Evolutionary conservation across 2,888 invertebrate species (phyloP).

Genomic region (Cryptocephalus moraei): DNA sequence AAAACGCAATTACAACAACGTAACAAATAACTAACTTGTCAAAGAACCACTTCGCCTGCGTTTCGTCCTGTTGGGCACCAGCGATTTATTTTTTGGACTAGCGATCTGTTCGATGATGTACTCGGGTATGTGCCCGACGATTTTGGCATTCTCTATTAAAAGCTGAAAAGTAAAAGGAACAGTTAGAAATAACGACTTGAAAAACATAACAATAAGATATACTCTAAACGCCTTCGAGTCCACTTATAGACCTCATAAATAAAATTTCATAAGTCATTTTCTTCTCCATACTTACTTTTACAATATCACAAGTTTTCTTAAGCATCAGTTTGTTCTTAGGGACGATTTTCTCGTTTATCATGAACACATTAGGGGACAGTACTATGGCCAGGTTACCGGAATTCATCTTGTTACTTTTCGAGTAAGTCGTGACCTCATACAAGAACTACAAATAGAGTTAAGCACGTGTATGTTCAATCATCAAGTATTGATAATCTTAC

Average conservation of each 20-base stretch:
- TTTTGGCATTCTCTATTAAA: conserved; percentile 65
- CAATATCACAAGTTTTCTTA: conserved; percentile 23
- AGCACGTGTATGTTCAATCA: background rate
- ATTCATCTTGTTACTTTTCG: conserved; percentile 73
- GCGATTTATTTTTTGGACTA: conserved; percentile 33
- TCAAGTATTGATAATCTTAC: conserved; percentile 32
- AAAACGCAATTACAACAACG: conserved; percentile 1
- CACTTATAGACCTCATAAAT: background rate
- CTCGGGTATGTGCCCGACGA: conserved; percentile 64
- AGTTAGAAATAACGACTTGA: background rate
- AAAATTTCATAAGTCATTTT: background rate
- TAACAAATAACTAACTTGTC: conserved; percentile 50
- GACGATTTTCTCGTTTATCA: conserved; percentile 48
- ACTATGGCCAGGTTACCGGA: conserved; percentile 75
- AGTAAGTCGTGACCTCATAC: conserved; percentile 55
- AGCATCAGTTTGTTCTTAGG: conserved; percentile 41
- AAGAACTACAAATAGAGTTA: conserved; percentile 47
- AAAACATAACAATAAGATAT: background rate
- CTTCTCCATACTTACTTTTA: conserved; percentile 14
- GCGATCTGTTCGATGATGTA: conserved; percentile 40
- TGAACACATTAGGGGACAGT: conserved; percentile 79
- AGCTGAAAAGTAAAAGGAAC: conserved; percentile 42
- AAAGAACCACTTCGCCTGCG: conserved; percentile 79
- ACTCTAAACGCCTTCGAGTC: too few species aligned
- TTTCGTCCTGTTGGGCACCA: conserved; percentile 53